Evolutionary conservation across 2,797 vertebrate genomes (phyloP), one percentile per base, ranked within the genome.

Genomic region (Poeciliopsis infans): DNA sequence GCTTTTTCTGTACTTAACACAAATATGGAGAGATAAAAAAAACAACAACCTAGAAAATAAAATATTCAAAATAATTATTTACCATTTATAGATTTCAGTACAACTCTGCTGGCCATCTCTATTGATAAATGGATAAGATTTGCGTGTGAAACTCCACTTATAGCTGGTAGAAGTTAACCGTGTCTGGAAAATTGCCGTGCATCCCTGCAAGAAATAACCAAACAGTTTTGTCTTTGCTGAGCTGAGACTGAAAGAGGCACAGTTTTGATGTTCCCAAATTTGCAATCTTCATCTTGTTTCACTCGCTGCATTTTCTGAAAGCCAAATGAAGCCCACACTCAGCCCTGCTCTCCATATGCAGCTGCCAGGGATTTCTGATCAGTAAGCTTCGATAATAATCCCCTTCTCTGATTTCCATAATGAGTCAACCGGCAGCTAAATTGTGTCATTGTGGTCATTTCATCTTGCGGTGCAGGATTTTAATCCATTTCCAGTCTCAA

Each of bases 21-120:
- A 81, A 23, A 84, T 83, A 68, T 33, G 59, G 84, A 84, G 75
- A 79, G 83, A 77, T 82, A 84, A 80, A 86, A 80, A 86, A 79
- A 85, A 85, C 78, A 83, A 90, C 85, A 72, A 91, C 89, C 92
- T 90, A 81, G 79, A 86, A 85, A 83, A 80, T 83, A 91, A 86
- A 85, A 84, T 45, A 45, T 46, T 15, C 45, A 33, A 16, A 81
- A 79, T 93, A 94, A 95, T 92, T 93, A 91, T 90, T 89, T 76
- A 64, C 72, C 31, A 89, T 87, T 72, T 51, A 76, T 86, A 81
- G 87, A 89, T 90, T 83, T 80, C 85, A 89, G 74, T 12, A 47
- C 78, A 79, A 31, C 71, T 85, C 90, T 87, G 86, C 10, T 1
- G 53, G 69, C 85, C 45, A 33, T 69, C 71, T 0, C 5, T 77